Evolutionary conservation across 1,140 invertebrate species (phyloP).

Genomic region (Monomorium pharaonis): DNA sequence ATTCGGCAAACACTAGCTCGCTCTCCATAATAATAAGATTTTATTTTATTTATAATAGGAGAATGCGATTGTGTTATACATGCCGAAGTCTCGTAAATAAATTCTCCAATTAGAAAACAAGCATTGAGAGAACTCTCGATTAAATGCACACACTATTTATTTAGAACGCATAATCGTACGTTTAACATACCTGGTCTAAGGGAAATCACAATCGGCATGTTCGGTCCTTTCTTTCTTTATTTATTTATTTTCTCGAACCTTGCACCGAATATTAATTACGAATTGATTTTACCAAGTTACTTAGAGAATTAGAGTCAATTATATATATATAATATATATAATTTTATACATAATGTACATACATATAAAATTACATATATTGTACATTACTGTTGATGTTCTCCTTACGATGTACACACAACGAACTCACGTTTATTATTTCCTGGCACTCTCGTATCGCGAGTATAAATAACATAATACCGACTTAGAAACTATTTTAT

Average conservation of each 20-base stretch:
- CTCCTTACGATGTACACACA: slow-evolving; percentile 80
- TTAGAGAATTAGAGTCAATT: slow-evolving; percentile 77
- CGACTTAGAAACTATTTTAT: slow-evolving; percentile 83
- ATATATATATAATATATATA: slow-evolving; percentile 73
- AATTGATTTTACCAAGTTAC: slow-evolving; percentile 78
- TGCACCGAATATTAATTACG: slow-evolving; percentile 81
- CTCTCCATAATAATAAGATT: not conserved
- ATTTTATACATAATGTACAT: slow-evolving; percentile 76
- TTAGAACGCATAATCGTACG: slow-evolving; percentile 84
- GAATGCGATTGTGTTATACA: not conserved
- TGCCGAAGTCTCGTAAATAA: not conserved
- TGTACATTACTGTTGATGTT: slow-evolving; percentile 80
- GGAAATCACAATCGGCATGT: slow-evolving; percentile 81
- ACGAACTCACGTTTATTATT: slow-evolving; percentile 79
- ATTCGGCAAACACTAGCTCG: not conserved
- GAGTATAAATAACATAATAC: slow-evolving; percentile 84
- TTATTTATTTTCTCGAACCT: slow-evolving; percentile 76
- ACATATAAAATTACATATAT: slow-evolving; percentile 78
- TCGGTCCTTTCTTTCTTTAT: slow-evolving; percentile 70
- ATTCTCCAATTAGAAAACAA: slow-evolving; percentile 45
- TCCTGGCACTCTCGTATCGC: slow-evolving; percentile 76
- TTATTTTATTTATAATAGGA: not conserved
- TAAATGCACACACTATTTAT: slow-evolving; percentile 83
- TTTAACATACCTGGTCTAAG: slow-evolving; percentile 83
- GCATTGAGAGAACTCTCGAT: slow-evolving; percentile 45